Base-by-base conservation (phyloP, 2,113 vertebrate genomes). In the Felis chaus region DNA sequence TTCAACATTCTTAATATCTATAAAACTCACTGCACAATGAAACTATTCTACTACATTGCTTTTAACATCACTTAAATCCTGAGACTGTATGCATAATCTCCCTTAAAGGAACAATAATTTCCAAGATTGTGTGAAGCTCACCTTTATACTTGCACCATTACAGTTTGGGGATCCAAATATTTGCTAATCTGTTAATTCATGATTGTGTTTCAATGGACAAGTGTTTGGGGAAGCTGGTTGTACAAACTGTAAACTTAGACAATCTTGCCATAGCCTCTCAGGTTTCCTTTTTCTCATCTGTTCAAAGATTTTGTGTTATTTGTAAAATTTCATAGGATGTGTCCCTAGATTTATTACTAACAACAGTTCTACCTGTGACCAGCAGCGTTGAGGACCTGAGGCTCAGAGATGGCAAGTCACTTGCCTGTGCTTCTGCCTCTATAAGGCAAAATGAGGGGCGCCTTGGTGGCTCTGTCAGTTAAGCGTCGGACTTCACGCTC, bases 51-150 rank as follows among this genome's bases (percentile, higher is more conserved):
- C 5, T 18, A 31, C 48, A 41, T n/a, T 82, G 21, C 13, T 89
- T 94, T 95, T 57, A 84, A 66, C n/a, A 61, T 45, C 10, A 94
- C 16, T 73, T 66, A 95, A 87, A 89, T 95, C 21, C 45, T 92
- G 76, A 55, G 29, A 33, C 36, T 61, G 7, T 65, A 19, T 10
- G 1, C 19, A 33, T 65, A 76, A 82, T n/a, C 18, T 91, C 4
- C 33, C 36, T 31, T 18, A 27, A 91, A 65, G 14, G 41, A 94
- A 83, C 0, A 61, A 50, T n/a, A 76, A 76, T 4, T 65, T 91
- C n/a, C 45, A 71, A 89, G n/a, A 71, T 65, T 85, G 14, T 27
- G 3, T 36, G 91, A 39, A 27, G 9, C 25, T 84, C 10, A 25
- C 74, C 27, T 91, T 96, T 81, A 80, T 61, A 25, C 16, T 19